Base-by-base conservation (phyloP, 2,888 invertebrate species). In the Cactoblastis cactorum region DNA sequence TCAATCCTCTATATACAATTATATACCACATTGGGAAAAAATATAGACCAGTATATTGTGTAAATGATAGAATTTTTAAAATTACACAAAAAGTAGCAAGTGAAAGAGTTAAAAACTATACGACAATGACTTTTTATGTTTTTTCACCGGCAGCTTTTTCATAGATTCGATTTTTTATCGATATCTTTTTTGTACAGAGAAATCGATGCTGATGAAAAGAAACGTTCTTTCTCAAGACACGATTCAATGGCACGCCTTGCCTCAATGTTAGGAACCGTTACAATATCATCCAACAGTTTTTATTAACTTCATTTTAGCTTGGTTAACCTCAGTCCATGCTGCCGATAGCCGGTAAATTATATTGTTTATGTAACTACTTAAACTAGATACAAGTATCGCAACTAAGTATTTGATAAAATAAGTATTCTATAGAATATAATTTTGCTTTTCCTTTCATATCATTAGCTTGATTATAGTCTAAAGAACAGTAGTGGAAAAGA, bases 111-210 rank as follows among this genome's bases (percentile, higher is more conserved):
- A 22, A 22, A 5, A 3, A 22, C 22, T 4, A 22, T 22, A 3
- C 3, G 5, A 4, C 22, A 5, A 22, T 3, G 22, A 4, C 22
- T 3, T 22, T 4, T 4, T 55, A 43, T 54, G 61, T 65, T 66
- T 63, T 65, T 57, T 53, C 50, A 53, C 51, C n/a, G 35, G n/a
- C 14, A 28, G 54, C 55, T 56, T 63, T 60, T 59, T 53, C 18
- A 38, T 22, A 32, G 18, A 39, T 37, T 50, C 48, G 48, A 34
- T 51, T 55, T 51, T 53, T 54, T 11, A 65, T 76, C 72, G 69
- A 74, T 77, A 71, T 69, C 61, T 74, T 77, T 62, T 80, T 74
- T 74, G 62, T 72, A 53, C 58, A 62, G 69, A 68, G 76, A 78
- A 77, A 77, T 74, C 71, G 73, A 72, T 67, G 58, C 55, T 47